Evolutionary conservation across 2,797 vertebrate genomes (phyloP).

Genomic region (Uromys caudimaculatus): DNA sequence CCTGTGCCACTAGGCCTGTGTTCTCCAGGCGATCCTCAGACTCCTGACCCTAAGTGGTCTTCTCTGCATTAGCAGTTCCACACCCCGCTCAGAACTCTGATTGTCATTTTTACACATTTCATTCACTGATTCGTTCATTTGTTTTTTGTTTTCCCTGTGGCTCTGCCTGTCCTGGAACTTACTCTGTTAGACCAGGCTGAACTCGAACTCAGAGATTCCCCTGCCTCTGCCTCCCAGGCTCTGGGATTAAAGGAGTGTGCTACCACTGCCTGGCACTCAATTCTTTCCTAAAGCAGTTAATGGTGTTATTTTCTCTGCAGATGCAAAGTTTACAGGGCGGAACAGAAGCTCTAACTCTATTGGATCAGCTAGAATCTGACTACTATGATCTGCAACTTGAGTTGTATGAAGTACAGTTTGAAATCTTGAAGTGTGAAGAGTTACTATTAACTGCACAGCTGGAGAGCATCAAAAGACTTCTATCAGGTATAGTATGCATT

Average conservation of each 20-base stretch:
- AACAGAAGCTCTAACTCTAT: conserved; percentile 93
- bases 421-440: conserved; percentile 97
- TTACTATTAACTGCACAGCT: conserved; percentile 95
- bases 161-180: not conserved
- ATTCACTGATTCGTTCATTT: not conserved
- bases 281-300: not conserved
- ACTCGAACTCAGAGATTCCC: not conserved
- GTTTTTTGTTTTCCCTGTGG: not conserved
- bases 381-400: conserved; percentile 98
- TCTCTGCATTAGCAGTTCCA: not conserved
- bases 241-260: not conserved
- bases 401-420: conserved; percentile 97
- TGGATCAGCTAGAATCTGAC: conserved; percentile 96
- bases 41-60: not conserved
- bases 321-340: conserved; percentile 96
- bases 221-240: not conserved
- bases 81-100: not conserved
- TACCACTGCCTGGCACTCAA: not conserved
- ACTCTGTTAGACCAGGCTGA: not conserved
- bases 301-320: conserved; percentile 83
- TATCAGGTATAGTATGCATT: conserved; percentile 90
- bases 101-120: not conserved
- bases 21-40: not conserved
- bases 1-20: not conserved
- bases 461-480: conserved; percentile 95